Evolutionary conservation across 2,888 invertebrate genomes (phyloP).

Genomic region (Cremastinae sp.): DNA sequence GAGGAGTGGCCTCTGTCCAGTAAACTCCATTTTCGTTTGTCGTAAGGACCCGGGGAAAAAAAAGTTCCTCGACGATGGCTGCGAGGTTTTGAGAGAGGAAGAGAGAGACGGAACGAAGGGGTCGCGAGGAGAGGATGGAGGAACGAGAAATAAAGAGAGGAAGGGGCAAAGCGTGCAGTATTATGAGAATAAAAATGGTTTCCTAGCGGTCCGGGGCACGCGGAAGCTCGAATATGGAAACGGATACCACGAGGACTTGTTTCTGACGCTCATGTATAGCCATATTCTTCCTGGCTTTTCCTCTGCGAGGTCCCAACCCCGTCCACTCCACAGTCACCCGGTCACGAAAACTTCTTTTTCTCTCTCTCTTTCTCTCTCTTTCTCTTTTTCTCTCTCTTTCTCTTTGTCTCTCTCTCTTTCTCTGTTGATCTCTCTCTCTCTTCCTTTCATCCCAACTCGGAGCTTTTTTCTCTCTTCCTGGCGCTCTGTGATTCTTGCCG

Average conservation of each 20-base stretch:
- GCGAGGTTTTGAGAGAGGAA: not conserved
- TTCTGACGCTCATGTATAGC: constrained; percentile 42
- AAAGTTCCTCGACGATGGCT: constrained; percentile 46
- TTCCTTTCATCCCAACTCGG: constrained; percentile 2
- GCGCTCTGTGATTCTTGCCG: constrained; percentile 25
- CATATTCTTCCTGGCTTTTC: constrained; percentile 45
- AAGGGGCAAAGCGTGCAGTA: constrained; percentile 24
- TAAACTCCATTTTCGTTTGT: constrained; percentile 40
- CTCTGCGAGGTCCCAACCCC: constrained; percentile 18
- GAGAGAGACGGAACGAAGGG: not conserved
- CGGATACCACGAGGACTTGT: constrained; percentile 47
- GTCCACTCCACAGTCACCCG: constrained; percentile 45
- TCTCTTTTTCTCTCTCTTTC: constrained; percentile 7
- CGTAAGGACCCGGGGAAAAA: constrained; percentile 15
- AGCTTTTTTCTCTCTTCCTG: constrained; percentile 16
- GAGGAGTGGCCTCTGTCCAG: constrained; percentile 19
- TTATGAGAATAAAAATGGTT: constrained; percentile 59
- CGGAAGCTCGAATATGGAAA: constrained; percentile 45
- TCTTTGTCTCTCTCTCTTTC: constrained; percentile 7
- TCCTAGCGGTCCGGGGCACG: constrained; percentile 36
- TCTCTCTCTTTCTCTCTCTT: constrained; percentile 4
- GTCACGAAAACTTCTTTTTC: constrained; percentile 52
- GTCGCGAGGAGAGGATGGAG: not conserved
- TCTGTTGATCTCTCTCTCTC: constrained; percentile 5
- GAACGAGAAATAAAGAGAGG: constrained; percentile 6